A percentile compares a stretch with the other conserved stretches of the same genome.
Conservation (phyloP, 2,888 invertebrate species). For the Linhomoeus sp. region DNA sequence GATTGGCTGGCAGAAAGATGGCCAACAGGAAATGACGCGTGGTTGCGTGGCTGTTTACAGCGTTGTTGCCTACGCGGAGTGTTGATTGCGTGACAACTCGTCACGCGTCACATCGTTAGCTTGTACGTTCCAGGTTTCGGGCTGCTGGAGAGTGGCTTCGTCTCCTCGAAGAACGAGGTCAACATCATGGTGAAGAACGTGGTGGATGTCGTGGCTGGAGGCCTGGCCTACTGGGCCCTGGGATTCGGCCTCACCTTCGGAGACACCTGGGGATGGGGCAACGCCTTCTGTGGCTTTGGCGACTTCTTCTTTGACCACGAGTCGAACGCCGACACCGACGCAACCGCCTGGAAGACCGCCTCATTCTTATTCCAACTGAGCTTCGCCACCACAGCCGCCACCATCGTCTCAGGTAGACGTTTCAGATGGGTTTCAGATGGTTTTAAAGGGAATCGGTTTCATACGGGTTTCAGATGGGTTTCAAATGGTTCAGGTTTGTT, state of each 20-base stretch:
- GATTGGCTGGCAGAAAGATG: too few species aligned
- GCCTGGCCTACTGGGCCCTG: conserved; percentile 78
- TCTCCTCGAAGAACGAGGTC: conserved; percentile 56
- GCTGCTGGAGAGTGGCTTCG: conserved; percentile 79
- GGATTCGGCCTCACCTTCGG: conserved; percentile 77
- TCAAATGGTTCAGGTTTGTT: too few species aligned
- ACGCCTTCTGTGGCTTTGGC: conserved; percentile 20
- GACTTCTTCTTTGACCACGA: conserved; percentile 17
- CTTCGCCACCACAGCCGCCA: conserved; percentile 23
- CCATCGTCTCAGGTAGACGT: conserved; percentile 22
- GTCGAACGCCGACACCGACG: conserved; percentile 2
- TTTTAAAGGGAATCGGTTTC: too few species aligned
- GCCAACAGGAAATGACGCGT: too few species aligned
- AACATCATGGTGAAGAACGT: conserved; percentile 93
- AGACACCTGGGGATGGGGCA: conserved; percentile 15
- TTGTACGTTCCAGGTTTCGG: too few species aligned
- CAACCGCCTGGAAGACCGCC: conserved; percentile 13
- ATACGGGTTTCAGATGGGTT: too few species aligned
- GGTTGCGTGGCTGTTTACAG: too few species aligned
- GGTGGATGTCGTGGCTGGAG: conserved; percentile 70
- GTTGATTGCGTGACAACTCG: too few species aligned
- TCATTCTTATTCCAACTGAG: conserved; percentile 22
- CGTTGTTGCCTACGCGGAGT: too few species aligned
- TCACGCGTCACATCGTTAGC: too few species aligned
- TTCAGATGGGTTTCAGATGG: too few species aligned